Conservation (phyloP, 2,797 vertebrate species). For the Poeciliopsis presidionis region DNA sequence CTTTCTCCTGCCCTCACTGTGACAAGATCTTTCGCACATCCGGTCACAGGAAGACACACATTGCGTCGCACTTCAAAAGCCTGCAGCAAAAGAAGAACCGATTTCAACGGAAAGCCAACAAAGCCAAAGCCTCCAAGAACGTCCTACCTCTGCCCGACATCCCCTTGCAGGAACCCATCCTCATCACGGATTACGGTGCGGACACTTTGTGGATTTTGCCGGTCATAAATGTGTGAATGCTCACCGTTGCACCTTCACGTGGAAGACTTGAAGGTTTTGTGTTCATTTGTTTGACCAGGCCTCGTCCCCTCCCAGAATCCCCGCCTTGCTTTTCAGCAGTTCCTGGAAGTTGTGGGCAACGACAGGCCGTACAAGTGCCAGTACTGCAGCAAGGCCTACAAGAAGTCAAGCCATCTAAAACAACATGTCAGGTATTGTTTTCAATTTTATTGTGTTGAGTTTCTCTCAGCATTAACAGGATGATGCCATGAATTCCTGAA, state of each 20-base stretch:
- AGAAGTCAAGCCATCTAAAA: conserved; percentile 98
- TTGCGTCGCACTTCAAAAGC: conserved; percentile 96
- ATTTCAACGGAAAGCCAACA: conserved; percentile 90
- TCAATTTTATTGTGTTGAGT: not conserved
- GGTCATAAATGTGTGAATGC: not conserved
- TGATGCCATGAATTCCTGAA: conserved; percentile 3
- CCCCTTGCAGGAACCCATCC: conserved; percentile 95
- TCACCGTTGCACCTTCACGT: not conserved
- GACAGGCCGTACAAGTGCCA: conserved; percentile 97
- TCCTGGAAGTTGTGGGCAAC: conserved; percentile 89
- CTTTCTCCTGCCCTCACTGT: conserved; percentile 97
- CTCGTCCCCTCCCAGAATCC: conserved; percentile 89
- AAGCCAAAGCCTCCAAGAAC: conserved; percentile 89
- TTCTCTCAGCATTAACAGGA: not conserved
- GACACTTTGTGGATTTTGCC: not conserved
- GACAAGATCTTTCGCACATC: conserved; percentile 98
- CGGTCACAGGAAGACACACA: conserved; percentile 96
- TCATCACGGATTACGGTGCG: conserved; percentile 96
- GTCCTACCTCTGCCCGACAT: conserved; percentile 90
- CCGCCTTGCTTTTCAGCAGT: conserved; percentile 91
- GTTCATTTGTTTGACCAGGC: conserved; percentile 76
- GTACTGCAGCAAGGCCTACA: conserved; percentile 95
- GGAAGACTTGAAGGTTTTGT: conserved; percentile 11
- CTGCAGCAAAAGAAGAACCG: conserved; percentile 90
- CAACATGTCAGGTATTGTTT: conserved; percentile 91